Evolutionary conservation across 2,888 invertebrate genomes (phyloP).

Genomic region (Amiota communis): DNA sequence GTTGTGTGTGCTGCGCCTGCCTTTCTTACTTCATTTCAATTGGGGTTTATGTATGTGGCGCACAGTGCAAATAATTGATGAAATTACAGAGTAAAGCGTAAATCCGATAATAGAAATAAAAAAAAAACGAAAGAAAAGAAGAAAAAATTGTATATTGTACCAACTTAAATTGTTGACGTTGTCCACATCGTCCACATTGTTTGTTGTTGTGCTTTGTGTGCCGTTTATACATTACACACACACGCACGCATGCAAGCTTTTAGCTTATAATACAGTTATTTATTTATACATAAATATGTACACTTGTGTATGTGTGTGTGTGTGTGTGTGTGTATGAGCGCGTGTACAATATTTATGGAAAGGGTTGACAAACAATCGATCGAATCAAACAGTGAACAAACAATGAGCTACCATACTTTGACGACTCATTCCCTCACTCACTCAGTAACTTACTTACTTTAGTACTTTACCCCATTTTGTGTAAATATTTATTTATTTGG

Average conservation of each 20-base stretch:
- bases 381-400: not conserved
- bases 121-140: not conserved
- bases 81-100: conserved; percentile 40
- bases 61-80: conserved; percentile 39
- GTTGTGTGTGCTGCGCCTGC: conserved; percentile 10
- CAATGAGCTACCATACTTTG: no score
- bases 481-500: no score
- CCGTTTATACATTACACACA: not conserved
- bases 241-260: no score
- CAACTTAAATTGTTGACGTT: conserved; percentile 32
- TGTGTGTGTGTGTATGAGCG: not conserved
- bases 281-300: not conserved
- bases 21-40: conserved; percentile 1
- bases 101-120: not conserved
- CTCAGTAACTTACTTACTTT: no score
- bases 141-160: conserved; percentile 30
- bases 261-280: not conserved
- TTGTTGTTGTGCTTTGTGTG: conserved; percentile 19
- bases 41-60: not conserved
- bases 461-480: no score
- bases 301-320: not conserved
- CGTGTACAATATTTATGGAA: not conserved
- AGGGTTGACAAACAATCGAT: not conserved
- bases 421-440: no score
- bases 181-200: conserved; percentile 46